These are phyloP conservation scores for Wasmannia auropunctata DNA, from an alignment of 1,140 invertebrate genomes.

Conservation along the genomic window DNA sequence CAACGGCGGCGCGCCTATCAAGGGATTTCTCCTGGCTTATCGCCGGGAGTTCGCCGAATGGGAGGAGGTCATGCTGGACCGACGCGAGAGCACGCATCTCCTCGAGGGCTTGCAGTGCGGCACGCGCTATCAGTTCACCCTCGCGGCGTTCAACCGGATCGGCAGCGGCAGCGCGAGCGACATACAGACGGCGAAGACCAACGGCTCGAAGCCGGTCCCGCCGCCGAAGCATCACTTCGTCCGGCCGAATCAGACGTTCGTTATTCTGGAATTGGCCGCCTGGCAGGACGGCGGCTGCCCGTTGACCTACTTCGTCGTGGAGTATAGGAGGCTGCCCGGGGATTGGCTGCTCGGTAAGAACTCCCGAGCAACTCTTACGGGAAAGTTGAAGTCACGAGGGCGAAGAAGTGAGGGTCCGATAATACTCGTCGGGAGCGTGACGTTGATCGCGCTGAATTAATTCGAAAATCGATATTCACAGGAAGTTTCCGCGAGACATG, in stretches of 20 bases:
- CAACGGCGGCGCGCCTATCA: slow-evolving; percentile 85
- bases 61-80: slow-evolving; percentile 85
- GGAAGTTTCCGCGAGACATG: not conserved
- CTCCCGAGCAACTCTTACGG: slow-evolving; percentile 2
- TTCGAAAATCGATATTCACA: slow-evolving; percentile 4
- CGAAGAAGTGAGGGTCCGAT: slow-evolving; percentile 22
- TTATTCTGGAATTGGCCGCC: slow-evolving; percentile 87
- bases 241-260: slow-evolving; percentile 87
- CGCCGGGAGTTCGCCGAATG: slow-evolving; percentile 87
- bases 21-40: slow-evolving; percentile 86
- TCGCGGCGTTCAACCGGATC: slow-evolving; percentile 86
- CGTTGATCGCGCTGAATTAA: slow-evolving; percentile 29
- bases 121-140: slow-evolving; percentile 86
- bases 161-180: slow-evolving; percentile 86
- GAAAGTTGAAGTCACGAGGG: slow-evolving; percentile 14
- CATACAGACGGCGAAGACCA: slow-evolving; percentile 86
- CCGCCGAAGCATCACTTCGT: slow-evolving; percentile 85
- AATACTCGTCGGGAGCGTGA: not conserved
- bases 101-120: slow-evolving; percentile 87
- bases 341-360: slow-evolving; percentile 84
- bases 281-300: slow-evolving; percentile 90
- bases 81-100: slow-evolving; percentile 83
- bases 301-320: slow-evolving; percentile 88
- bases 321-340: slow-evolving; percentile 86
- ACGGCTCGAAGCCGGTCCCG: slow-evolving; percentile 86